A percentile compares a stretch with the other conserved stretches of the same genome.
Conservation (phyloP, 2,113 vertebrate genomes). For the Pelmatolapia mariae region DNA sequence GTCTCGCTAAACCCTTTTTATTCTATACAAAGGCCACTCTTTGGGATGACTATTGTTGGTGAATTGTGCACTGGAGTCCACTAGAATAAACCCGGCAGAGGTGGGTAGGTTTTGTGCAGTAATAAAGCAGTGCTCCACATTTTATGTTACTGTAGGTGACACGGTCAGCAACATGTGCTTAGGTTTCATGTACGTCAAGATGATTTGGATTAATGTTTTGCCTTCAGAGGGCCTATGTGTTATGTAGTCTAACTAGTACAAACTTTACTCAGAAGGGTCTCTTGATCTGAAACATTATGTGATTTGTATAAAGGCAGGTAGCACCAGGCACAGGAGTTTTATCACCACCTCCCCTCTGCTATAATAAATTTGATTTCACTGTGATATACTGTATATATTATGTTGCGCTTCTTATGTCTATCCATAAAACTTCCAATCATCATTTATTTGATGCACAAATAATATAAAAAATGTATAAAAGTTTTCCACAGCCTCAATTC, state of each 20-base stretch:
- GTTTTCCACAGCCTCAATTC: not conserved
- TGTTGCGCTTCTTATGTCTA: not conserved
- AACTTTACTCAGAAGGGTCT: not conserved
- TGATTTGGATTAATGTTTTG: not conserved
- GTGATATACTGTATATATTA: not conserved
- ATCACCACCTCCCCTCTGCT: not conserved
- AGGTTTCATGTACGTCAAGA: not conserved
- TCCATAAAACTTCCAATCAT: not conserved
- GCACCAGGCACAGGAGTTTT: not conserved
- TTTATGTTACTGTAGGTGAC: constrained; percentile 40
- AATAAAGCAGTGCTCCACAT: constrained; percentile 74
- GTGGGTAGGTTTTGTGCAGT: constrained; percentile 23
- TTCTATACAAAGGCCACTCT: constrained; percentile 20
- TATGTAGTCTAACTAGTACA: not conserved
- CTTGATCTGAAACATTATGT: not conserved
- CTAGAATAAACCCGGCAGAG: constrained; percentile 22
- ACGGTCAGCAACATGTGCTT: not conserved
- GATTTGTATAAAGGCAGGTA: not conserved
- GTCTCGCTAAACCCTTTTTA: constrained; percentile 39
- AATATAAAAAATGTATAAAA: not conserved
- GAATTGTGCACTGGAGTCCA: constrained; percentile 6
- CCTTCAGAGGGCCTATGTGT: not conserved
- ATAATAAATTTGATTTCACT: not conserved
- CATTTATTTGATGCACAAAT: not conserved
- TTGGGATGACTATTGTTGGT: constrained; percentile 13